Conservation (phyloP, 2,888 invertebrate species). For the Invenusta paracnida region DNA sequence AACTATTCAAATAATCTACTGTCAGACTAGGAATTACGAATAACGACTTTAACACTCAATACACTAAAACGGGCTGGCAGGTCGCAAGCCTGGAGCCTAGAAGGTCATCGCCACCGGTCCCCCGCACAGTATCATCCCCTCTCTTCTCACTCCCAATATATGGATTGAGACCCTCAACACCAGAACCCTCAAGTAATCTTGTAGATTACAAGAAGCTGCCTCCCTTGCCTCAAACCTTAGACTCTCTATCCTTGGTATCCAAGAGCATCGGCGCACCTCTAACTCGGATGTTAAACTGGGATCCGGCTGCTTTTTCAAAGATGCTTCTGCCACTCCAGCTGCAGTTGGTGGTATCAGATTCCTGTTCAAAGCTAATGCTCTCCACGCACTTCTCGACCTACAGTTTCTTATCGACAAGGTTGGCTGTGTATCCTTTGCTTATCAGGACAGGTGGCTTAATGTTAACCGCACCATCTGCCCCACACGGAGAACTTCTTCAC, state of each 20-base stretch:
- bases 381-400: slow-evolving; percentile 36
- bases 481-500: too few species aligned
- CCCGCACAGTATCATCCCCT: neutral
- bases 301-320: neutral
- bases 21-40: neutral
- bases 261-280: neutral
- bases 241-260: neutral
- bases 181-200: neutral
- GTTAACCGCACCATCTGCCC: too few species aligned
- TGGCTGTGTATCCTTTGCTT: slow-evolving; percentile 35
- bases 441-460: slow-evolving; percentile 34
- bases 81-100: neutral
- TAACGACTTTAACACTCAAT: neutral
- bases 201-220: neutral
- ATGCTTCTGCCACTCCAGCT: neutral
- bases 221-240: neutral
- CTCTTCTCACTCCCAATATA: neutral
- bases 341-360: neutral
- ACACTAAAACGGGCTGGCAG: neutral
- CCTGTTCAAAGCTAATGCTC: slow-evolving; percentile 4
- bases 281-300: neutral
- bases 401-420: slow-evolving; percentile 31
- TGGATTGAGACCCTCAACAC: neutral
- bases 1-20: neutral
- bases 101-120: slow-evolving; percentile 7